Percentiles rank a stretch among this genome's conserved stretches.
Conservation (phyloP, 2,113 vertebrate genomes). For the Oreochromis niloticus region DNA sequence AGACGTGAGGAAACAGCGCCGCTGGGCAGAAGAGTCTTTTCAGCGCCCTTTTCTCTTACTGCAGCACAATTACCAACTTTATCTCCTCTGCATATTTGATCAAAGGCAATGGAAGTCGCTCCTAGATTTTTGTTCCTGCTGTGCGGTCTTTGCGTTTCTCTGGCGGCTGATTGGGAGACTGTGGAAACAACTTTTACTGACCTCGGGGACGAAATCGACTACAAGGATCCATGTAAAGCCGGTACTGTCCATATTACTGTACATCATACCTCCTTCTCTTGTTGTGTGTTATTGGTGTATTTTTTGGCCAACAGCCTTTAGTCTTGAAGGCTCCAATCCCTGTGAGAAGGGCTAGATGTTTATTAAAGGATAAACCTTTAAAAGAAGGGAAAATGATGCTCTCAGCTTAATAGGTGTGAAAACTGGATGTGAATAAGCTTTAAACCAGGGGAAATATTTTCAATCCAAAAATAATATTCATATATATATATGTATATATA, state of each 20-base stretch:
- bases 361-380: neutral
- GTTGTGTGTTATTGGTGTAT: neutral
- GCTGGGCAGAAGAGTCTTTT: conserved; percentile 21
- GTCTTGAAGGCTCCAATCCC: neutral
- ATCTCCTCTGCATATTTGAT: neutral
- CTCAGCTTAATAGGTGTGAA: neutral
- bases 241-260: conserved; percentile 51
- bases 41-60: neutral
- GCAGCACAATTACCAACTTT: neutral
- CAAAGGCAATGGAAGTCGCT: conserved; percentile 50
- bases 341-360: neutral
- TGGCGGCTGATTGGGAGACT: conserved; percentile 29
- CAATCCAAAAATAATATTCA: neutral
- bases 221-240: conserved; percentile 77
- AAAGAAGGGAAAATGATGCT: neutral
- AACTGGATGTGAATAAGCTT: neutral
- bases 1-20: conserved; percentile 53
- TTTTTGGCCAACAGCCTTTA: neutral
- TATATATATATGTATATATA: neutral
- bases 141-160: conserved; percentile 37
- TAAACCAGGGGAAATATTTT: neutral
- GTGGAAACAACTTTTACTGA: conserved; percentile 27
- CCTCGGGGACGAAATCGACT: conserved; percentile 63
- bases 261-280: neutral
- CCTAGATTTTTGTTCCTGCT: conserved; percentile 42